Evolutionary conservation across 2,888 invertebrate genomes (phyloP).

Genomic region (Heliconius sara): DNA sequence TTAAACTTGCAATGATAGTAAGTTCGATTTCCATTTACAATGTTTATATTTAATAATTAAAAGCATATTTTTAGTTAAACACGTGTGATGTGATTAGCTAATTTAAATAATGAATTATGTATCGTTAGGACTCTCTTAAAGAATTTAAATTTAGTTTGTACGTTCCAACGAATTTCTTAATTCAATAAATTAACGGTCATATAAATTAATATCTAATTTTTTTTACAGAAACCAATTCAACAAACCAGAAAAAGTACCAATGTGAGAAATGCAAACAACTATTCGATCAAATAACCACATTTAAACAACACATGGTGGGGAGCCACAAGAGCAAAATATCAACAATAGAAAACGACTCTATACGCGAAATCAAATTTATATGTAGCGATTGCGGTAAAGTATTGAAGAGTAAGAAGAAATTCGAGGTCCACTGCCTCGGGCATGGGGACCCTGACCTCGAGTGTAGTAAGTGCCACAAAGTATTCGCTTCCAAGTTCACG

Average conservation of each 20-base stretch:
- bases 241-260: conserved; percentile 69
- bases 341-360: conserved; percentile 39
- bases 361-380: conserved; percentile 57
- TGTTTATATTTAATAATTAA: not conserved
- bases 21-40: too few species aligned
- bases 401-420: conserved; percentile 69
- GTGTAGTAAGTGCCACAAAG: conserved; percentile 75
- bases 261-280: conserved; percentile 76
- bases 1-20: too few species aligned
- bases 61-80: not conserved
- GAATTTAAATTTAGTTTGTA: too few species aligned
- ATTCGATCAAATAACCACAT: conserved; percentile 66
- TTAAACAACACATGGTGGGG: conserved; percentile 68
- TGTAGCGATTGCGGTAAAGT: conserved; percentile 71
- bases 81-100: too few species aligned
- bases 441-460: conserved; percentile 78
- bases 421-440: conserved; percentile 67
- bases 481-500: conserved; percentile 76
- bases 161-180: too few species aligned
- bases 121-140: too few species aligned
- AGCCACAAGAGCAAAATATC: conserved; percentile 53
- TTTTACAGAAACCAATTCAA: conserved; percentile 28
- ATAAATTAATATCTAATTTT: not conserved
- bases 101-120: too few species aligned
- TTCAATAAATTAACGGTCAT: too few species aligned